Evolutionary conservation across 2,888 invertebrate species (phyloP).

Genomic region (Mythimna loreyi): DNA sequence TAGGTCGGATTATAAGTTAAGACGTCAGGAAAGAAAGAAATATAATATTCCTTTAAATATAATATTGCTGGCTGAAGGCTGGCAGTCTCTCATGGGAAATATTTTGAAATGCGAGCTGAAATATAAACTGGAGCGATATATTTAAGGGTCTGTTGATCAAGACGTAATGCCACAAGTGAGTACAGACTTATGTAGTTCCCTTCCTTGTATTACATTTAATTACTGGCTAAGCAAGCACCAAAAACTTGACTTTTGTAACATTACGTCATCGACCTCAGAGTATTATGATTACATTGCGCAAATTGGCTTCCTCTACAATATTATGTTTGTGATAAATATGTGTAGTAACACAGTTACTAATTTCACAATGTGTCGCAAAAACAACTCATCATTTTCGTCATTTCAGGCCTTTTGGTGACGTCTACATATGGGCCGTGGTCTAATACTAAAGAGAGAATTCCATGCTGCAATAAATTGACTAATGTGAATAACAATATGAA

Average conservation of each 20-base stretch:
- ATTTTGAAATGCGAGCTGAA: slow-evolving; percentile 82
- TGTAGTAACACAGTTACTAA: background rate
- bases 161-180: slow-evolving; percentile 28
- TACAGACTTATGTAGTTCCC: background rate
- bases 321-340: slow-evolving; percentile 10
- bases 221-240: background rate
- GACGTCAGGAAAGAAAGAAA: slow-evolving; percentile 30
- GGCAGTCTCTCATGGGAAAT: slow-evolving; percentile 81
- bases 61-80: slow-evolving; percentile 50
- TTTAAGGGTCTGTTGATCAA: slow-evolving; percentile 68
- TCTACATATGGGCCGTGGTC: background rate
- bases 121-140: slow-evolving; percentile 69
- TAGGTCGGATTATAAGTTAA: slow-evolving; percentile 19
- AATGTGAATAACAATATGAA: background rate
- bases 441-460: background rate
- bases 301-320: slow-evolving; percentile 27
- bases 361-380: slow-evolving; percentile 42
- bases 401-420: slow-evolving; percentile 13
- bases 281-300: slow-evolving; percentile 17
- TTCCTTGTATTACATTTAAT: slow-evolving; percentile 6
- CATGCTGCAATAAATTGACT: background rate
- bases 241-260: background rate
- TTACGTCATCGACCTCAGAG: slow-evolving; percentile 10
- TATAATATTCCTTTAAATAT: slow-evolving; percentile 41
- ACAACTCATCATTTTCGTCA: background rate